Evolutionary conservation across 2,113 vertebrate genomes (phyloP).

Genomic region (Muscicapa adusta): DNA sequence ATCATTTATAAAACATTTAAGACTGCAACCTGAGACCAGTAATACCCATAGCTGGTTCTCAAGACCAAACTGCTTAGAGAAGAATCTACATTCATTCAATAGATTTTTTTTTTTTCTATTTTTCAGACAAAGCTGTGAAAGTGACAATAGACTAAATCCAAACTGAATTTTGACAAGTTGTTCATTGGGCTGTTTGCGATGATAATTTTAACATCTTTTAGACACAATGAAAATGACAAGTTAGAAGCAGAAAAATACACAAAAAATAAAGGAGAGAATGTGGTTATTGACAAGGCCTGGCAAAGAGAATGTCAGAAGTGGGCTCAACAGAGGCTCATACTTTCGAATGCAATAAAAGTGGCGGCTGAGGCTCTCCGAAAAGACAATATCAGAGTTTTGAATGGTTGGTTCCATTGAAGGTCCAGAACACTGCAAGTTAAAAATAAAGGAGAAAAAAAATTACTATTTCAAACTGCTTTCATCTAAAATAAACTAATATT

Average conservation of each 20-base stretch:
- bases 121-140: background rate
- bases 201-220: background rate
- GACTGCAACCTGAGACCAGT: background rate
- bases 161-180: background rate
- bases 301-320: background rate
- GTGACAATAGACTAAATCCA: background rate
- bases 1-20: background rate
- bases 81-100: background rate
- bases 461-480: background rate
- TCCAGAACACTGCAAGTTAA: conserved; percentile 86
- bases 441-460: conserved; percentile 29
- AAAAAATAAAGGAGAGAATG: background rate
- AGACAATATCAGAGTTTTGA: conserved; percentile 85
- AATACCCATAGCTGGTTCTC: background rate
- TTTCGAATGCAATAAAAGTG: conserved; percentile 88
- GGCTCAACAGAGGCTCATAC: conserved; percentile 60
- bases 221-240: background rate
- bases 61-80: background rate
- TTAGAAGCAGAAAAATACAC: background rate
- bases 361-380: conserved; percentile 89
- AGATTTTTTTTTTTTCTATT: background rate
- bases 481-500: background rate
- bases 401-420: conserved; percentile 99
- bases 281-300: background rate
- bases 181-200: background rate